Evolutionary conservation across 2,888 invertebrate species (phyloP).

Genomic region (Cacoxenus indagator): DNA sequence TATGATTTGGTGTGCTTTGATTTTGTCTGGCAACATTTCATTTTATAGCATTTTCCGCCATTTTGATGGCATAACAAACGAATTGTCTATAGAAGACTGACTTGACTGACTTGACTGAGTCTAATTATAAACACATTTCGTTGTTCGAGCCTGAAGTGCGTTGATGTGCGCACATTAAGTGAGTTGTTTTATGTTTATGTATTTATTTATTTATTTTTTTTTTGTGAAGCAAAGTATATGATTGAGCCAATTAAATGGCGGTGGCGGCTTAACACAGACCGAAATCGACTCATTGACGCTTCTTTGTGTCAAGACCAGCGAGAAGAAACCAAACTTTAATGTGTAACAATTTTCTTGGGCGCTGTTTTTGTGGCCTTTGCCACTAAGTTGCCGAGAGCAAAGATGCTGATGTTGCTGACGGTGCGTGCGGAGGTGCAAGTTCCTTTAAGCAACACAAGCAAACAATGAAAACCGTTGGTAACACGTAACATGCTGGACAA

Average conservation of each 20-base stretch:
- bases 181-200: neutral
- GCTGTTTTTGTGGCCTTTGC: neutral
- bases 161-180: neutral
- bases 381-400: neutral
- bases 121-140: neutral
- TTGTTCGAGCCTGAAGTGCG: neutral
- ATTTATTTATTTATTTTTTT: neutral
- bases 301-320: neutral
- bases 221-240: conserved; percentile 39
- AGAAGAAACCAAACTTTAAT: neutral
- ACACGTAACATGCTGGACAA: no score
- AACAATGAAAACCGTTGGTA: neutral
- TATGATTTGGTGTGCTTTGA: conserved; percentile 1
- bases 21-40: neutral
- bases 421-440: no score
- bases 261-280: conserved; percentile 31
- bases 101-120: neutral
- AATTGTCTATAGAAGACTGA: neutral
- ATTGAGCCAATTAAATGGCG: conserved; percentile 60
- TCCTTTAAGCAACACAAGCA: neutral
- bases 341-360: neutral
- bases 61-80: neutral
- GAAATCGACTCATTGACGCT: neutral
- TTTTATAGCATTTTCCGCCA: neutral
- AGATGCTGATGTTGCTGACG: neutral